Conservation (phyloP, 2,888 invertebrate species). For the Ashinkailepas kermadecensis region DNA sequence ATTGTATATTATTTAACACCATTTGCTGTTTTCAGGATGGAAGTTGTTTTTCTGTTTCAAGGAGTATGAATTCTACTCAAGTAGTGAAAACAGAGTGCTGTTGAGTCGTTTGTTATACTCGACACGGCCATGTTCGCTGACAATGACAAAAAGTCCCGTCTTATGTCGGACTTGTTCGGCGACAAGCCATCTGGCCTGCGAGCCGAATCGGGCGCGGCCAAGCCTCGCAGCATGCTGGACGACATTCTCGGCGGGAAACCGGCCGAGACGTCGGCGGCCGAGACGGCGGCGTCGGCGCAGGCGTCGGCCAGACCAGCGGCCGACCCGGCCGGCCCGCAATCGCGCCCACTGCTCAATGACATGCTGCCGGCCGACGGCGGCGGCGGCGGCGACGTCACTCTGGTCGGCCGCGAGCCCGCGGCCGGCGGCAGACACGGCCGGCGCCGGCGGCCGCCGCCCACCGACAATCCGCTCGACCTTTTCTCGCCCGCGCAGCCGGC, state of each 20-base stretch:
- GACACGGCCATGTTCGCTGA: too few relatives aligned
- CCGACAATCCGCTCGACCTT: not conserved
- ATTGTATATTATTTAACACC: too few relatives aligned
- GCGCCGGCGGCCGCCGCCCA: not conserved
- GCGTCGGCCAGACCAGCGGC: not conserved
- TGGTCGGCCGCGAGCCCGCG: not conserved
- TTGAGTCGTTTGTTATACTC: too few relatives aligned
- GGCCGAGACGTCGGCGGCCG: not conserved
- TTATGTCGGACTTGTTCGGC: not conserved
- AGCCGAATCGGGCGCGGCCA: not conserved
- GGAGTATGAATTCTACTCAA: too few relatives aligned
- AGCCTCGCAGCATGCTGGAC: not conserved
- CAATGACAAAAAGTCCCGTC: not conserved
- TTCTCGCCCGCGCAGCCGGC: conserved; percentile 1
- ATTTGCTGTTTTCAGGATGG: too few relatives aligned
- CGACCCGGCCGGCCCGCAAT: not conserved
- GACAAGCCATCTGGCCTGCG: not conserved
- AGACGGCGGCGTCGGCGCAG: not conserved
- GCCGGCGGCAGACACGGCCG: not conserved
- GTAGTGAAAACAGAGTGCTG: too few relatives aligned
- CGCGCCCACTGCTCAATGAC: not conserved
- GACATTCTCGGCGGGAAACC: not conserved
- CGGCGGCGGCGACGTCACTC: not conserved
- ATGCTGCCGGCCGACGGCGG: not conserved
- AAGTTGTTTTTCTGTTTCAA: too few relatives aligned